phyloP scores from a whole-genome alignment of 30 jellyfish, hydroid and myxozoan species.

The Rhopilema esculentum region DNA sequence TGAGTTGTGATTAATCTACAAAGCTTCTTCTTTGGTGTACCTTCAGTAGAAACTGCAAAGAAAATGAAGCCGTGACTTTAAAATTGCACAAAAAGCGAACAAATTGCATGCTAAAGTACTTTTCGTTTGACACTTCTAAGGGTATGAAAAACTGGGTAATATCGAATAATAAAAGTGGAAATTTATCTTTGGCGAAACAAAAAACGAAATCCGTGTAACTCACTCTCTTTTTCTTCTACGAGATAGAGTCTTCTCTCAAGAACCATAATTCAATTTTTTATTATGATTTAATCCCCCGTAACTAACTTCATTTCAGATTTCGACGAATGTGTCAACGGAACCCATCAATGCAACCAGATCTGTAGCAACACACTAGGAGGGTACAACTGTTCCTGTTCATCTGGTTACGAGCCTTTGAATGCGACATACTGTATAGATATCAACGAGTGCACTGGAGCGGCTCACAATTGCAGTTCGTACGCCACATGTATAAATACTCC shows the following conservation, averaged over 20 bases:
- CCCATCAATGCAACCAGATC: conserved; percentile 26
- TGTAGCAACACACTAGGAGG: conserved; percentile 33
- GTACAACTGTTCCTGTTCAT: conserved; percentile 37
- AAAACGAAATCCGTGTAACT: no score
- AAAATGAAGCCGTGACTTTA: no score
- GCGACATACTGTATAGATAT: conserved; percentile 23
- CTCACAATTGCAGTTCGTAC: neutral
- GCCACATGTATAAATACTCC: conserved; percentile 9
- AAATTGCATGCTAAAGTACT: no score
- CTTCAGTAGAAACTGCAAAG: no score
- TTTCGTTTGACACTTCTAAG: no score
- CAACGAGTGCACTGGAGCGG: conserved; percentile 25
- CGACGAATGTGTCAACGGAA: conserved; percentile 48
- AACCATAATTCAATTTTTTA: neutral
- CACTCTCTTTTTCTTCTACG: no score
- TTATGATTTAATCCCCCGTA: neutral
- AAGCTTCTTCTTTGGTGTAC: no score
- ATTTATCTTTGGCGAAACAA: no score
- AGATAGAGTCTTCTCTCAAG: neutral
- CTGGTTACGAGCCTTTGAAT: conserved; percentile 22
- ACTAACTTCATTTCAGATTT: conserved; percentile 5
- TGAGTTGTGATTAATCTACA: no score
- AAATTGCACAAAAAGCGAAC: no score
- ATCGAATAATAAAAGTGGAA: no score
- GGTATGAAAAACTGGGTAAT: no score